These are phyloP conservation scores for Procapra przewalskii DNA, from an alignment of 2,113 vertebrate species.

Conservation along the genomic window DNA sequence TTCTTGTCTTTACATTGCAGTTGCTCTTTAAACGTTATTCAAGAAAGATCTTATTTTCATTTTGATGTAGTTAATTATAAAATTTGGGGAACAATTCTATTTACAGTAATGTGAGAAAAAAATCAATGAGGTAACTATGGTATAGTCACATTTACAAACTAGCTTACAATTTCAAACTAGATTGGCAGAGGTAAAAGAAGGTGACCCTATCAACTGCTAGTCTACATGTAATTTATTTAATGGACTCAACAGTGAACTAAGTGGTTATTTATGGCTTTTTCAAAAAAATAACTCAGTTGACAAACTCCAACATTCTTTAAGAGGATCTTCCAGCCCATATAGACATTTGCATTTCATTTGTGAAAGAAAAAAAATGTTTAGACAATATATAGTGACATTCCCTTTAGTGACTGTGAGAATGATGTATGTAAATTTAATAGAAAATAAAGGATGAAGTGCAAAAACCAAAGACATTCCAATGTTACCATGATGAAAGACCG, in stretches of 20 bases:
- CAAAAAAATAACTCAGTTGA: conserved; percentile 1
- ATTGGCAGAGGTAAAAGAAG: neutral
- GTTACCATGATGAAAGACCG: conserved; percentile 31
- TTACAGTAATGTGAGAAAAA: conserved; percentile 6
- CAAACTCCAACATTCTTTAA: conserved; percentile 6
- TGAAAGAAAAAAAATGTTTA: neutral
- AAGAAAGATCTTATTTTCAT: conserved; percentile 2
- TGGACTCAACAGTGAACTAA: neutral
- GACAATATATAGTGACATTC: neutral
- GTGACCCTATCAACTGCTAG: neutral
- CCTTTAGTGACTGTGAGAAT: conserved; percentile 45
- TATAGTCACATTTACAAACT: neutral
- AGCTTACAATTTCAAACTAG: neutral
- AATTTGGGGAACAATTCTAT: conserved; percentile 10
- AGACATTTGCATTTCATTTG: neutral
- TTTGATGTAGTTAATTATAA: neutral
- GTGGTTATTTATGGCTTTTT: neutral
- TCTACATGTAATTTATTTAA: conserved; percentile 23
- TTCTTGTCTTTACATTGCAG: neutral
- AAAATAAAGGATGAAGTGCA: conserved; percentile 46
- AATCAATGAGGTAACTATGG: neutral
- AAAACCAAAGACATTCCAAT: conserved; percentile 48
- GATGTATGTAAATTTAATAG: conserved; percentile 21
- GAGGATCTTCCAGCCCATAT: neutral
- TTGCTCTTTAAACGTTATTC: neutral